Base-by-base conservation (phyloP, 2,113 vertebrate genomes). In the Neopipo cinnamomea region DNA sequence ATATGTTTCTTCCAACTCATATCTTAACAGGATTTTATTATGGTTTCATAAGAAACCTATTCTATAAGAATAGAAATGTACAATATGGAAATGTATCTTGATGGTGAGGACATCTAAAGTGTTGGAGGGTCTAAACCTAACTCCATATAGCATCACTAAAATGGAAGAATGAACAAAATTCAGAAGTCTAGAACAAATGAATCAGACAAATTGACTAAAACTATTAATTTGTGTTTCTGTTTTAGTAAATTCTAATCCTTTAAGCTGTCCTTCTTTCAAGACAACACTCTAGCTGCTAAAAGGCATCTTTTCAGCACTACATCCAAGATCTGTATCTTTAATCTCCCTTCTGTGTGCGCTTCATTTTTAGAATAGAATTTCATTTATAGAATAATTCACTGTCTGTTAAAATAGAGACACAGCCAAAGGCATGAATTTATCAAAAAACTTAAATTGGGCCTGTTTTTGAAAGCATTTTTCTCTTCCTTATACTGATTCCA, bases 281-380 rank as follows among this genome's bases (percentile, higher is more conserved):
- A 58, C 6, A 53, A 8, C 66, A 41, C 83, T 90, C 59, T 82
- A 70, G 20, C n/a, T 7, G 5, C 50, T 90, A 58, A 68, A 87
- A 27, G 2, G 1, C 11, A 61, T 47, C 22, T 77, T 93, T 84
- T 30, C 14, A 83, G 46, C 55, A 17, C 33, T 88, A 25, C 6
- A 33, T 77, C 14, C 20, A 62, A 58, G 33, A 37, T 44, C 25
- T 58, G 5, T 47, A 17, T 49, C n/a, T 87, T 89, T 74, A 71
- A 74, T 62, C 12, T 76, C 30, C 3, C 0, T 44, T 80, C 18
- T 39, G 23, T n/a, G 25, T 5, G 1, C 0, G 0, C 16, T 81
- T 86, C 5, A 28, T 39, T 86, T 91, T 67, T 5, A 67, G 19
- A n/a, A n/a, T n/a, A n/a, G n/a, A n/a, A n/a, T n/a, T n/a, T n/a